These are phyloP conservation scores for Hyalella azteca DNA, from an alignment of 2,888 invertebrate species.

Conservation along the genomic window DNA sequence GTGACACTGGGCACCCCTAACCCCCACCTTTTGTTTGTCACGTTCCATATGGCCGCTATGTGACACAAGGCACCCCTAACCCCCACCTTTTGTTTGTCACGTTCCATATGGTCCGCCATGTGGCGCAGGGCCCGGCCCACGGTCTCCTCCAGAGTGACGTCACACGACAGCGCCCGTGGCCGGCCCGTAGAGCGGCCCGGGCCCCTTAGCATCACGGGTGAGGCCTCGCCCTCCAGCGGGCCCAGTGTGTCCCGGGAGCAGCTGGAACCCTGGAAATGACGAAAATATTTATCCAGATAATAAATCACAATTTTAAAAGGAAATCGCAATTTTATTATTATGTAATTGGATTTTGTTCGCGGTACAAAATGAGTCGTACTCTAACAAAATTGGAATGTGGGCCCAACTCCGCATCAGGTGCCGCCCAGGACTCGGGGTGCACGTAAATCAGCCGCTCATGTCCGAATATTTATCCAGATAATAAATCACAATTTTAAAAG, in stretches of 20 bases:
- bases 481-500: not conserved
- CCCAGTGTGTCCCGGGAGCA: not conserved
- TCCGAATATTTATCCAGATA: not conserved
- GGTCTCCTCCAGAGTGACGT: conserved; percentile 30
- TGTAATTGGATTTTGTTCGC: too few species aligned
- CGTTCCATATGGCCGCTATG: too few species aligned
- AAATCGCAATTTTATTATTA: too few species aligned
- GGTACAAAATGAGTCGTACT: too few species aligned
- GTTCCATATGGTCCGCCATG: conserved; percentile 1
- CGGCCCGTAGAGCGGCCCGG: not conserved
- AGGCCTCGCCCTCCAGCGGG: not conserved
- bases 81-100: not conserved
- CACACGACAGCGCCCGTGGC: conserved; percentile 34
- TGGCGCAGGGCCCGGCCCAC: not conserved
- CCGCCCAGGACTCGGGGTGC: too few species aligned
- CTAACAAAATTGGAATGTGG: too few species aligned
- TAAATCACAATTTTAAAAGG: not conserved
- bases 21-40: too few species aligned
- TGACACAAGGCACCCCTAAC: not conserved
- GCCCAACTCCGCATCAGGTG: too few species aligned
- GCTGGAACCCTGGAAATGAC: not conserved
- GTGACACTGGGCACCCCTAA: too few species aligned
- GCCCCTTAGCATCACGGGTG: not conserved
- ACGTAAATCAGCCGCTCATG: too few species aligned
- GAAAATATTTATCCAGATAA: not conserved